Base-by-base conservation (phyloP, 2,113 vertebrate genomes). In the Apaloderma vittatum region DNA sequence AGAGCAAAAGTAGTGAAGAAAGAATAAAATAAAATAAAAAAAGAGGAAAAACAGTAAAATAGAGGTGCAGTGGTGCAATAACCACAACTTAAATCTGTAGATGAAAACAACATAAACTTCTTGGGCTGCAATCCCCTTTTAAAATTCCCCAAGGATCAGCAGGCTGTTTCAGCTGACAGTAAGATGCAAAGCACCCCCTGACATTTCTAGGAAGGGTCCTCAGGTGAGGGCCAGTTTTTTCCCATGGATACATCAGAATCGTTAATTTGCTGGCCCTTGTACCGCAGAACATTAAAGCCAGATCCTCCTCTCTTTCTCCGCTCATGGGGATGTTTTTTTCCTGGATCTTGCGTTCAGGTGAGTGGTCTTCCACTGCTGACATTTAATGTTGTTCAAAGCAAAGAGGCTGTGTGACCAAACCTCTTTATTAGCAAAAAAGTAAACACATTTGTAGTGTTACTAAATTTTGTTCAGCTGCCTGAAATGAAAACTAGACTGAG, bases 401-500 rank as follows among this genome's bases (percentile, higher is more conserved):
- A 90, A 95, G 55, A 77, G 48, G 30, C 34, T 92, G 11, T 91
- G 77, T 78, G 88, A 95, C 86, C 52, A 90, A 75, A 76, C 36
- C 66, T 94, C 63, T 93, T 93, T 82, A 94, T 90, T 78, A 94
- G 62, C 5, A 63, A 76, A 94, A 87, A 73, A 55, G 74, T 77
- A 96, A 86, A 87, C 77, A 87, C 57, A 85, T 93, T 85, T 92
- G 82, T 36, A 90, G 76, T 34, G 54, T 93, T 88, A 71, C 58
- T 93, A 78, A 80, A 94, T 90, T 96, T 93, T 94, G 32, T 83
- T 94, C 32, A 18, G 54, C 58, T 94, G 51, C 63, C 90, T 88
- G 78, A 93, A 90, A 94, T 76, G 85, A 93, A 95, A 95, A 93
- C 84, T 66, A 90, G 79, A 88, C 80, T 93, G 86, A 92, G 40